Base-by-base conservation (phyloP, 2,888 invertebrate species). In the Laothoe populi region DNA sequence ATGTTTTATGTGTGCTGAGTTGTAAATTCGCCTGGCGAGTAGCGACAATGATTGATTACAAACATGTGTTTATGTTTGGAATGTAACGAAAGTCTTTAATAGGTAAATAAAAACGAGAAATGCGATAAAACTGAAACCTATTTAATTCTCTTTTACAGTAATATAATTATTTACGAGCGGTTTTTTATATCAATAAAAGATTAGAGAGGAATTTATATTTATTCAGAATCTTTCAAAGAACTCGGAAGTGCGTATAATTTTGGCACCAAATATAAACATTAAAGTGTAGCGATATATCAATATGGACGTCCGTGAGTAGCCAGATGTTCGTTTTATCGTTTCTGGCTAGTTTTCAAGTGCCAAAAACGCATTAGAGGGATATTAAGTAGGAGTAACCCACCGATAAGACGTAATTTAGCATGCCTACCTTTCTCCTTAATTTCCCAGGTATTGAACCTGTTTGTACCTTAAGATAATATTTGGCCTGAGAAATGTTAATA, bases 321-420 rank as follows among this genome's bases (percentile, higher is more conserved):
- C 91, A 92, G 91, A 92, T 86, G 90, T 79, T 77, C 81, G 75
- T 79, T 86, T 88, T 90, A 90, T 91, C 90, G 82, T 81, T 86
- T 84, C 87, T 88, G 90, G 89, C 89, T 87, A 90, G 90, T 90
- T 89, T 83, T 92, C 92, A 90, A 92, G 92, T 90, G 89, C 81
- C 75, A 81, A 86, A 87, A 87, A 81, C 73, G 88, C 90, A 92
- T 92, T 91, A 91, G 87, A 81, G 83, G 81, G 75, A 79, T 85
- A 86, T 88, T 85, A 83, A 65, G 63, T 78, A 81, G 78, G 81
- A 83, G 83, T 87, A 86, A 83, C 81, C 58, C 31, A 26, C 65
- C 68, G 83, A 86, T 86, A 84, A 72, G 64, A 69, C 68, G 64
- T 82, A 82, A 81, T 84, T 85, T 84, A 81, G 83, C 80, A 74